A percentile compares a stretch with the other conserved stretches of the same genome.
Evolutionary conservation across 2,888 invertebrate species (phyloP).

Genomic region (Tetramorium bicarinatum): DNA sequence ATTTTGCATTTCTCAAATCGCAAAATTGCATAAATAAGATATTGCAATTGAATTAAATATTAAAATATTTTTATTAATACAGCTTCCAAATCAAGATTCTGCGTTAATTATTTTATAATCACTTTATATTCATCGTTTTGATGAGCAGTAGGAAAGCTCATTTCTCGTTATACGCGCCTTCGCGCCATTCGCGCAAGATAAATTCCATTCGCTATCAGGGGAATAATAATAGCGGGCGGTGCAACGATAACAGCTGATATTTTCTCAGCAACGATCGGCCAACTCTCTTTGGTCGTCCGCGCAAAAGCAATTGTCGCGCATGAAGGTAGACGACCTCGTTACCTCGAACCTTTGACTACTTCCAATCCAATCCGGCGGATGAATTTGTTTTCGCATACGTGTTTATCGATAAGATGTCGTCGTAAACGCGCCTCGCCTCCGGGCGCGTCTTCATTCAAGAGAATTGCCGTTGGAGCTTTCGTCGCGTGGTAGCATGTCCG

Average conservation of each 20-base stretch:
- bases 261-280: slow-evolving; percentile 35
- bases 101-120: neutral
- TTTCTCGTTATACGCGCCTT: slow-evolving; percentile 9
- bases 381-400: slow-evolving; percentile 39
- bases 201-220: slow-evolving; percentile 21
- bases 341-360: slow-evolving; percentile 14
- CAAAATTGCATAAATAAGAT: neutral
- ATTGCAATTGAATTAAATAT: slow-evolving; percentile 4
- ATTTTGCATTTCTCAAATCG: neutral
- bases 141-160: neutral
- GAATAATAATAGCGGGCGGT: slow-evolving; percentile 32
- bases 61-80: neutral
- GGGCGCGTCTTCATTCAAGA: neutral
- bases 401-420: slow-evolving; percentile 18
- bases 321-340: neutral
- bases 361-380: neutral
- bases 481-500: neutral
- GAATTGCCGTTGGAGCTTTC: neutral
- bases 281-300: neutral
- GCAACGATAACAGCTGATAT: slow-evolving; percentile 45
- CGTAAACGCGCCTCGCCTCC: neutral
- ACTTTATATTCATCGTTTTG: neutral
- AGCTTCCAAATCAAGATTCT: neutral
- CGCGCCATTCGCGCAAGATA: slow-evolving; percentile 18
- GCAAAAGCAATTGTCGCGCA: neutral